Evolutionary conservation across 2,888 invertebrate species (phyloP), one percentile per base, ranked within the genome.

Genomic region (Mythimna albipuncta): DNA sequence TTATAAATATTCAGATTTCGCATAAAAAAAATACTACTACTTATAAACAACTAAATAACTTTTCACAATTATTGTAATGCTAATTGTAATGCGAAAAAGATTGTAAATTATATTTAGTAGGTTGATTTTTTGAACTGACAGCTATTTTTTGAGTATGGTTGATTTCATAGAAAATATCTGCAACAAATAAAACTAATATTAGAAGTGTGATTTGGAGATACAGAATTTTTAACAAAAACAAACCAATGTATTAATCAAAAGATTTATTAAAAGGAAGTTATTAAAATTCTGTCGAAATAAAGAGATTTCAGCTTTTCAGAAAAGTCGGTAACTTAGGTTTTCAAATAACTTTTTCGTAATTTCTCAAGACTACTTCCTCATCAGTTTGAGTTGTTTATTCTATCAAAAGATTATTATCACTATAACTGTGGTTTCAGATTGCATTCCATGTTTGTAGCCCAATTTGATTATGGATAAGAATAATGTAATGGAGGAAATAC

Each of bases 401-500:
- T 32, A 64, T 78, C 32, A 61, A 67, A 61, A 79, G 26, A 67
- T 69, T 58, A 59, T 26, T 41, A 66, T 32, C 19, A 58, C 52
- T 26, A 67, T 26, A 26, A 26, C 57, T 35, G 7, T n/a, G 13
- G 9, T 54, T 41, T 19, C 41, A 68, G 47, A 79, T 72, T 67
- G 55, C 65, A 82, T 61, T 66, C 32, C 66, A 59, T 64, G 10
- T 79, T 69, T 64, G 68, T 69, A 13, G n/a, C 6, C 47, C 74
- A 69, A 64, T 72, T 81, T 67, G 63, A 67, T 70, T 62, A 65
- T 7, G 16, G 67, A 75, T 83, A 75, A 69, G 81, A 77, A 61
- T 77, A 72, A 68, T 66, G 65, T 61, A 67, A 61, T 47, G 58
- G 19, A 44, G 64, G 59, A 59, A 59, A 41, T n/a, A 58, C 35